Conservation (phyloP, 1,140 invertebrate species). For the Euglossa dilemma region DNA sequence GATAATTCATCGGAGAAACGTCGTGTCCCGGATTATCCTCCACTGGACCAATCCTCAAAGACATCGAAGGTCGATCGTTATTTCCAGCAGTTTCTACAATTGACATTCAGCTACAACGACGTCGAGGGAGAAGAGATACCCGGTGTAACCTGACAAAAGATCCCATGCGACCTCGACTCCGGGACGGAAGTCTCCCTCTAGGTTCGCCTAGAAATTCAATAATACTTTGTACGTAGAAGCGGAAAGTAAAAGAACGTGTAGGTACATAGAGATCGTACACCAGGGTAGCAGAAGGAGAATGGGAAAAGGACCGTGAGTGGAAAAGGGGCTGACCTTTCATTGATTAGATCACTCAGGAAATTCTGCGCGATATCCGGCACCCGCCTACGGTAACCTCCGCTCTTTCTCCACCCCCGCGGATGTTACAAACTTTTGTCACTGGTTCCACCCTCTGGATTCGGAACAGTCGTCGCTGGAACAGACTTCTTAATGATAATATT, state of each 20-base stretch:
- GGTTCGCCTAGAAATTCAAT: constrained; percentile 41
- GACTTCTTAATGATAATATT: neutral
- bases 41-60: neutral
- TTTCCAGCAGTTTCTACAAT: constrained; percentile 14
- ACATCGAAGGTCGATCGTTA: neutral
- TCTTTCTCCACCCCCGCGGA: neutral
- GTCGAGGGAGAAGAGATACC: neutral
- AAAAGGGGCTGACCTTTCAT: constrained; percentile 40
- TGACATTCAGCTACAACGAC: constrained; percentile 29
- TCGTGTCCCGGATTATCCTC: neutral
- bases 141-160: constrained; percentile 26
- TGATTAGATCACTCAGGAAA: constrained; percentile 51
- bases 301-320: too few relatives aligned
- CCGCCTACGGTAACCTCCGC: constrained; percentile 1
- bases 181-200: constrained; percentile 10
- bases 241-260: constrained; percentile 27
- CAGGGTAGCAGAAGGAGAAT: neutral
- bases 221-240: constrained; percentile 41
- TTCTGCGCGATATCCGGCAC: constrained; percentile 38
- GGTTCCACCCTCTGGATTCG: neutral
- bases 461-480: too few relatives aligned
- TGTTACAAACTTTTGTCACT: constrained; percentile 21
- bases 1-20: neutral
- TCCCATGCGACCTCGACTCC: constrained; percentile 3
- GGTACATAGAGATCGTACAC: constrained; percentile 1